Evolutionary conservation across 1,140 invertebrate genomes (phyloP).

Genomic region (Hermatobates lingyangjiaoensis): DNA sequence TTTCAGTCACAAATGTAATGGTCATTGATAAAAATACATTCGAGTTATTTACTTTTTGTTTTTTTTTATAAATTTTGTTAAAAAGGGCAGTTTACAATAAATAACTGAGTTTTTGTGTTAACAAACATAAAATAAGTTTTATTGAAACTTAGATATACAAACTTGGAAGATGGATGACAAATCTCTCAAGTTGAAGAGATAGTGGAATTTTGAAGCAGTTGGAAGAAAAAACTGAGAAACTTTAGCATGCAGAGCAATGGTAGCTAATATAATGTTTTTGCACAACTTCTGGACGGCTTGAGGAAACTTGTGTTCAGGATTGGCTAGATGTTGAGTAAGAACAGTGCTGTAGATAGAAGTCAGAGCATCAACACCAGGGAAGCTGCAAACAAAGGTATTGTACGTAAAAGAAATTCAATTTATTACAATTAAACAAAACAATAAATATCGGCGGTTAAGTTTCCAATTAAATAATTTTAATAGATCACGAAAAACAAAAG

Average conservation of each 20-base stretch:
- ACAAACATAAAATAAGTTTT: not conserved
- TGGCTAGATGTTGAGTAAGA: constrained; percentile 65
- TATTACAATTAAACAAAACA: constrained; percentile 3
- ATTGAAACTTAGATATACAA: constrained; percentile 13
- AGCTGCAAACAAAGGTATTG: constrained; percentile 32
- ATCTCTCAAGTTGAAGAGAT: constrained; percentile 88
- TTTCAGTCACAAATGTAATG: too few relatives aligned
- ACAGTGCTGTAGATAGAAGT: constrained; percentile 76
- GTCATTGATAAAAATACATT: too few relatives aligned
- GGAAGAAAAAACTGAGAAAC: constrained; percentile 71
- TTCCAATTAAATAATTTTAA: not conserved
- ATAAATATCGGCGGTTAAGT: constrained; percentile 6
- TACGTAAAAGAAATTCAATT: constrained; percentile 2
- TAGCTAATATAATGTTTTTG: constrained; percentile 53
- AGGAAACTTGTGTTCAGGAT: constrained; percentile 57
- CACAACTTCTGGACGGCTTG: constrained; percentile 30
- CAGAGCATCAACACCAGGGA: constrained; percentile 70
- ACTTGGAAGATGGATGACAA: constrained; percentile 80
- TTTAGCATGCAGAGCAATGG: constrained; percentile 69
- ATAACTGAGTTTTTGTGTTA: too few relatives aligned
- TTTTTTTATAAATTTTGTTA: too few relatives aligned
- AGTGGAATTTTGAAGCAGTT: constrained; percentile 91
- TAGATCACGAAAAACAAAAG: not conserved
- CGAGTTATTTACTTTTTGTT: too few relatives aligned
- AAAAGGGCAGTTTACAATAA: too few relatives aligned